Conservation (phyloP, 1,140 invertebrate genomes). For the Macrotrachela quadricornifera region DNA sequence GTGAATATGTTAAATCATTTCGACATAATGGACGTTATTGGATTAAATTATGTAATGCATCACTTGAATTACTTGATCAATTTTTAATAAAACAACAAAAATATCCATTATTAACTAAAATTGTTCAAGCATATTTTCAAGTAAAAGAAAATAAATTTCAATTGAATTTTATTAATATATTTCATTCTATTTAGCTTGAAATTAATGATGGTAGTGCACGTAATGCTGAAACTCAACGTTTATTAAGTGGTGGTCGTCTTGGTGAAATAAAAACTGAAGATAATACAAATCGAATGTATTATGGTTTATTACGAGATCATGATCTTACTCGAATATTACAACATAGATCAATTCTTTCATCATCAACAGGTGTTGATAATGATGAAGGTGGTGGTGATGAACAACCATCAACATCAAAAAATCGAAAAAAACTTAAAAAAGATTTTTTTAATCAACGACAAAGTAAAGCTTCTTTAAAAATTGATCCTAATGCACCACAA, state of each 20-base stretch:
- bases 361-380: background rate
- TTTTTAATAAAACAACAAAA: no score
- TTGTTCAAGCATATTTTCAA: background rate
- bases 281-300: conserved; percentile 4
- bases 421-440: background rate
- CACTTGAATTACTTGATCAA: no score
- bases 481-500: conserved; percentile 6
- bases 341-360: no score
- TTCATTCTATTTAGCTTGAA: background rate
- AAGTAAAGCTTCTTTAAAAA: background rate
- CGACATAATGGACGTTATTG: no score
- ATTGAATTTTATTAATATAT: background rate
- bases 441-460: background rate
- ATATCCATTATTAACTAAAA: no score
- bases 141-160: background rate
- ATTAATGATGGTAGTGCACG: conserved; percentile 2
- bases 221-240: background rate
- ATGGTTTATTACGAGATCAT: conserved; percentile 3
- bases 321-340: background rate
- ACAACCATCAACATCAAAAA: conserved; percentile 3
- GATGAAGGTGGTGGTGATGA: conserved; percentile 1
- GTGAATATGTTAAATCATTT: background rate
- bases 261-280: conserved; percentile 2
- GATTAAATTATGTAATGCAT: no score
- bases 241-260: background rate